Percentiles rank a stretch among this genome's conserved stretches.
These are phyloP conservation scores for Patella depressa DNA, from an alignment of 2,888 invertebrate genomes.

Conservation along the genomic window DNA sequence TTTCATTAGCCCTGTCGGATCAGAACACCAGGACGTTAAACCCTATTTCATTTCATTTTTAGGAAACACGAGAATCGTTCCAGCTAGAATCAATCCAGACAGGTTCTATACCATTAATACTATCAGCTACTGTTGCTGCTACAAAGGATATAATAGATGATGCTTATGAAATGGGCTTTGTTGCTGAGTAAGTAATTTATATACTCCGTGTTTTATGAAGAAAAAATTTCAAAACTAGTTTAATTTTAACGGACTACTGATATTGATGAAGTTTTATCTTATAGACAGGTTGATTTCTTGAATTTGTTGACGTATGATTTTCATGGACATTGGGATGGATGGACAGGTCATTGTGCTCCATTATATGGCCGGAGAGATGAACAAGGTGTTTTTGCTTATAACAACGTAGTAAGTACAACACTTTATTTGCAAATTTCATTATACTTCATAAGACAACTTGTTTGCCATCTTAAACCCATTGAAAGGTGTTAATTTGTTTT, in stretches of 20 bases:
- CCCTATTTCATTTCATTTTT: too few species aligned
- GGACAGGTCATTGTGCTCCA: neutral
- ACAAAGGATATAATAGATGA: neutral
- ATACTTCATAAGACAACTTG: neutral
- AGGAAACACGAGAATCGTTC: too few species aligned
- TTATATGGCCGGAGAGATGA: neutral
- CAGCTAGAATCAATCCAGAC: neutral
- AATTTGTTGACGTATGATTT: conserved; percentile 1
- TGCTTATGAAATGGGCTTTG: neutral
- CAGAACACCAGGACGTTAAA: too few species aligned
- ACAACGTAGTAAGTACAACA: neutral
- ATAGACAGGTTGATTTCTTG: neutral
- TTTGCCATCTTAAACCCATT: too few species aligned
- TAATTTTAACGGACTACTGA: too few species aligned
- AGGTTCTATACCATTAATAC: neutral
- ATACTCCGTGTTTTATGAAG: too few species aligned
- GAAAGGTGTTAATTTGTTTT: neutral
- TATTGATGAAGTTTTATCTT: neutral
- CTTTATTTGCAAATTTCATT: neutral
- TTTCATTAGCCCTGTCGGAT: too few species aligned
- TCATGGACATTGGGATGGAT: conserved; percentile 4
- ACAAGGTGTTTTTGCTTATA: neutral
- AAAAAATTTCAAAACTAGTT: too few species aligned
- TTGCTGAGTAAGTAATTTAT: neutral
- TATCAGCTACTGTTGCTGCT: conserved; percentile 3